These are phyloP conservation scores for Neuroterus valhalla DNA, from an alignment of 1,140 invertebrate genomes.

Conservation along the genomic window DNA sequence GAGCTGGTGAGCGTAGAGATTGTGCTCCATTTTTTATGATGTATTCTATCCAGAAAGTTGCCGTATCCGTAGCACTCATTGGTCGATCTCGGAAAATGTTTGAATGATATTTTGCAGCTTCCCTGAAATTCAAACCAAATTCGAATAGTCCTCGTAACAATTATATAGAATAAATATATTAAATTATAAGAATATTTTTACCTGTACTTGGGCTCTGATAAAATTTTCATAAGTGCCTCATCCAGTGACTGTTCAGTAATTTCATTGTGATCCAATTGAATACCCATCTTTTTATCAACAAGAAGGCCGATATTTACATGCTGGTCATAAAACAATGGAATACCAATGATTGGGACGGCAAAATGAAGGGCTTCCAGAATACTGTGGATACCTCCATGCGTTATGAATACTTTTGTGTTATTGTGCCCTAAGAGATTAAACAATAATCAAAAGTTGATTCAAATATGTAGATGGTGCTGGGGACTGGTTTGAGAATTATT, in stretches of 20 bases:
- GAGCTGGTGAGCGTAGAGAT: constrained; percentile 67
- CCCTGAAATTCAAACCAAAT: constrained; percentile 16
- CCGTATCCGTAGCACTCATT: constrained; percentile 58
- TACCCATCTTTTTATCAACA: neutral
- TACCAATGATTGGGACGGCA: constrained; percentile 6
- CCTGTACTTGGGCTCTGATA: constrained; percentile 4
- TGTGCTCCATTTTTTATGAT: constrained; percentile 71
- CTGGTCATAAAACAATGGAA: neutral
- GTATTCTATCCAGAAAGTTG: constrained; percentile 67
- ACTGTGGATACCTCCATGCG: constrained; percentile 3
- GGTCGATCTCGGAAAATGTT: constrained; percentile 55
- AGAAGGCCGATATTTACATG: neutral
- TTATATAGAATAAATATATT: too few species aligned
- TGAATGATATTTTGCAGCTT: constrained; percentile 21
- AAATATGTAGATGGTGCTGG: too few species aligned
- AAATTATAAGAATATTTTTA: neutral
- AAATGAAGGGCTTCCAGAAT: neutral
- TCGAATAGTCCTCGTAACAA: too few species aligned
- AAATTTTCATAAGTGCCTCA: neutral
- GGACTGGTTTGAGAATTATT: too few species aligned
- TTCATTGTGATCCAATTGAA: neutral
- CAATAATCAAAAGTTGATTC: too few species aligned
- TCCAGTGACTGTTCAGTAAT: neutral
- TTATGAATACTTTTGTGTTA: constrained; percentile 1
- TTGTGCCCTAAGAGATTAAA: neutral